Conservation (phyloP, 2,113 vertebrate genomes). For the Dicerorhinus sumatrensis region DNA sequence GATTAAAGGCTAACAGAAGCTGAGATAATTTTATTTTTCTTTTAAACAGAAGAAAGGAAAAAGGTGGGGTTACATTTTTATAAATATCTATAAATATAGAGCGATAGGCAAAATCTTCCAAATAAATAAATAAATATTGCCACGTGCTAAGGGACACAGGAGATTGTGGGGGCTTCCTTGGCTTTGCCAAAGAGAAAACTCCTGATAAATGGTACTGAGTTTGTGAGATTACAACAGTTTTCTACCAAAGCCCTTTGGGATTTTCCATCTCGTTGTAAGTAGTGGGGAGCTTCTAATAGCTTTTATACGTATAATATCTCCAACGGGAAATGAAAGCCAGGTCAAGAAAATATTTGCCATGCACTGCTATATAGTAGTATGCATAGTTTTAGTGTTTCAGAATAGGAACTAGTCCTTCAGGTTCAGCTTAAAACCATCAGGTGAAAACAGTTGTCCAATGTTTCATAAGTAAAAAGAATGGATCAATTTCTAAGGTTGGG, state of each 20-base stretch:
- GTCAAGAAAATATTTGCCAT: neutral
- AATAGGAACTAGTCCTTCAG: neutral
- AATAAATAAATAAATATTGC: conserved; percentile 98
- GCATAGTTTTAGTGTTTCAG: neutral
- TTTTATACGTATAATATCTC: neutral
- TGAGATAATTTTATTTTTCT: conserved; percentile 84
- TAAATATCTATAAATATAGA: conserved; percentile 96
- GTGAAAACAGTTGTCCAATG: neutral
- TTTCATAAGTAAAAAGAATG: neutral
- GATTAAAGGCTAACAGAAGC: conserved; percentile 6
- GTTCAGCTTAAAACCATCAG: neutral
- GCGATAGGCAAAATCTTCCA: conserved; percentile 83
- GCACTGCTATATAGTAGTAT: neutral
- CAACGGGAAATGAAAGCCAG: neutral
- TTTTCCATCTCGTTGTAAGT: neutral
- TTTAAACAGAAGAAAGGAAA: conserved; percentile 77
- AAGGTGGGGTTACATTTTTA: conserved; percentile 80
- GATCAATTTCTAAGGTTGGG: neutral
- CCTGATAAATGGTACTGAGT: neutral
- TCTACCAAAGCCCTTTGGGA: neutral
- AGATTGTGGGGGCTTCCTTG: neutral
- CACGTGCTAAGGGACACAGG: conserved; percentile 27
- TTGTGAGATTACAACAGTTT: neutral
- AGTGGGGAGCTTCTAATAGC: neutral
- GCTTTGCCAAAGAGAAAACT: neutral